Evolutionary conservation across 2,113 vertebrate species (phyloP).

Genomic region (Apteryx owenii): DNA sequence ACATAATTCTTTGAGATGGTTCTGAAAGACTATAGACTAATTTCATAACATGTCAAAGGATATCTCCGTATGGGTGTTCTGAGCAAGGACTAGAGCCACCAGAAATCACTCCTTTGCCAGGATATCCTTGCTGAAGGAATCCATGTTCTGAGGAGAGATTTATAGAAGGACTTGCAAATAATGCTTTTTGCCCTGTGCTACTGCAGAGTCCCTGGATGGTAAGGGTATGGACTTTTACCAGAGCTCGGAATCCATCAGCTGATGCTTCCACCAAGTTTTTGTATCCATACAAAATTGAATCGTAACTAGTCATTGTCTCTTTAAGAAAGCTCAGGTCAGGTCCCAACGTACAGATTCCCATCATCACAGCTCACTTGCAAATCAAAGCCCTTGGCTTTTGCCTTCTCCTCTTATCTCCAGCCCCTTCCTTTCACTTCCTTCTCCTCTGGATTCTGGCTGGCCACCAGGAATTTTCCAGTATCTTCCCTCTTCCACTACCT

Average conservation of each 20-base stretch:
- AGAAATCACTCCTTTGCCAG: not conserved
- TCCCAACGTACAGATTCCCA: not conserved
- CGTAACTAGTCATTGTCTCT: not conserved
- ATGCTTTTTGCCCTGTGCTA: not conserved
- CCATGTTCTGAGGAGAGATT: not conserved
- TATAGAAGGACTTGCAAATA: not conserved
- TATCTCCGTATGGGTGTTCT: not conserved
- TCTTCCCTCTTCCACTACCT: not conserved
- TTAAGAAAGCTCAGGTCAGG: not conserved
- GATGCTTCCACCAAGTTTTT: not conserved
- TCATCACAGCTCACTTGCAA: not conserved
- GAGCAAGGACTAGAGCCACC: not conserved
- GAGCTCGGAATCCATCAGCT: not conserved
- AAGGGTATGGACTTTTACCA: not conserved
- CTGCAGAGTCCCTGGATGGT: not conserved
- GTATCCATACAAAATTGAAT: accelerated
- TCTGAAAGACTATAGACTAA: not conserved
- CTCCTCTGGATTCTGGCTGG: not conserved
- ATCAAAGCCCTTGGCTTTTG: not conserved
- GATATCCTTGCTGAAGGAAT: not conserved
- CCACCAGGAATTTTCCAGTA: not conserved
- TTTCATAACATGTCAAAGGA: not conserved
- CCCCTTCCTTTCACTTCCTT: not conserved
- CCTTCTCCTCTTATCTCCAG: not conserved
- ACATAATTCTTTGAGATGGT: not conserved